Evolutionary conservation across 2,113 vertebrate species (phyloP), one percentile per base, ranked within the genome.

Genomic region (Corydoras sp.): DNA sequence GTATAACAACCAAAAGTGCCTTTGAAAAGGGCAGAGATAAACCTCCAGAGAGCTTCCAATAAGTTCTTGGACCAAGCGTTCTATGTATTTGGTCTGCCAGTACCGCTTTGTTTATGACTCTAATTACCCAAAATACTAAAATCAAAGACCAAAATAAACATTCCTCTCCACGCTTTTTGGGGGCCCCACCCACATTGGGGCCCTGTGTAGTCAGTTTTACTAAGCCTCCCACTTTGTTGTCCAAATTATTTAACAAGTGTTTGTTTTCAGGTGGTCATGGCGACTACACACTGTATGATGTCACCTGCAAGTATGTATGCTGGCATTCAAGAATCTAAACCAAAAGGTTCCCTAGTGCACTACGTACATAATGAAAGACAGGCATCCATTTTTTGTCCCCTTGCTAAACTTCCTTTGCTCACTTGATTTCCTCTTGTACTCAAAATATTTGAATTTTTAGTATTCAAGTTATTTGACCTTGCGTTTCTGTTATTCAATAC

Each of bases 1-100:
- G 7, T 30, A 13, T 24, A 9, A 69, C 65, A 55, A 32, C 65
- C 65, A 15, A 32, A 31, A 15, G n/a, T 58, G 31, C 11, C 31
- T 48, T 68, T 49, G 15, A 48, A 50, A 60, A 50, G 14, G 54
- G 43, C n/a, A 13, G 56, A 68, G 18, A 59, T 49, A 49, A 59
- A 29, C 12, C 55, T 10, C 54, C 10, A 24, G 55, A 59, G 66
- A 69, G 56, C 55, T 35, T 60, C 9, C 11, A 51, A 24, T 9
- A n/a, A 30, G 31, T 35, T 69, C n/a, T 48, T 50, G 24, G 56
- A 69, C n/a, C 43, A 43, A 69, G 60, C 59, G 18, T 69, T 69
- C 43, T 49, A 14, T 59, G 15, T 50, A 50, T 69, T 50, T 60
- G 43, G 15, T 68, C 18, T 50, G 43, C 55, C 55, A 59, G 29